Percentiles rank a stretch among this genome's conserved stretches.
Conservation (phyloP, 1,140 invertebrate species). For the Melipona quadrifasciata region DNA sequence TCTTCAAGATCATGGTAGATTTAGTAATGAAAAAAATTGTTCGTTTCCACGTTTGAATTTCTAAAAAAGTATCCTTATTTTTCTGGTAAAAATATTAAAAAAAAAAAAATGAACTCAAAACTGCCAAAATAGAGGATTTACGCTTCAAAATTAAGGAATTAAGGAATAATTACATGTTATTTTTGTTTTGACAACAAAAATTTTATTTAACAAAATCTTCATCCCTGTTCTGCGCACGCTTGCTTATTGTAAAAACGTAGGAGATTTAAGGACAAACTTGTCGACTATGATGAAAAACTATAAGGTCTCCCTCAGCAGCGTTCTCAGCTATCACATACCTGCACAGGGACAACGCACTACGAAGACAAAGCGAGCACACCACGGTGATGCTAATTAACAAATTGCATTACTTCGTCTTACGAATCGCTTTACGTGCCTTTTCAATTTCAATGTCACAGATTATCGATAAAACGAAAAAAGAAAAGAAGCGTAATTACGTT, state of each 20-base stretch:
- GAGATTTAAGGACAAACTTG: conserved; percentile 78
- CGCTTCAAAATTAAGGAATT: not conserved
- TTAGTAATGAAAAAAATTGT: too few relatives aligned
- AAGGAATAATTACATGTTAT: too few relatives aligned
- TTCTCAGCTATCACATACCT: conserved; percentile 79
- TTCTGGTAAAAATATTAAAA: too few relatives aligned
- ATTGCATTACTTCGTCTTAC: not conserved
- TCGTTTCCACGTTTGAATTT: too few relatives aligned
- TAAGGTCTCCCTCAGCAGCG: conserved; percentile 78
- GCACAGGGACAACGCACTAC: conserved; percentile 71
- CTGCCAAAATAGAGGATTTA: too few relatives aligned
- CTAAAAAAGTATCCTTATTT: too few relatives aligned
- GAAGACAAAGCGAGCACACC: conserved; percentile 76
- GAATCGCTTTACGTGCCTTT: not conserved
- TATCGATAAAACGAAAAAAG: not conserved
- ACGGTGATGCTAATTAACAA: conserved; percentile 67
- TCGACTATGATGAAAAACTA: conserved; percentile 78
- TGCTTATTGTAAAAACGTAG: conserved; percentile 70
- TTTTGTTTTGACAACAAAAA: too few relatives aligned
- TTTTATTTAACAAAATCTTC: conserved; percentile 17
- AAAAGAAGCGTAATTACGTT: not conserved
- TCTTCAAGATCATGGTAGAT: too few relatives aligned
- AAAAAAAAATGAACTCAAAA: too few relatives aligned
- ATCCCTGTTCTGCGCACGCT: conserved; percentile 60
- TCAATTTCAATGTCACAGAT: not conserved